phyloP scores from a whole-genome alignment of 2,113 vertebrate genomes.

The rat (Rattus norvegicus) region GRCr8 NC_086037.1:5018501-5019000 shows the following conservation, averaged over 20 bases:
- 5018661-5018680: not conserved
- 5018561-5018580: not conserved
- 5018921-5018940: not conserved
- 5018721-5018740: not conserved
- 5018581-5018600: not conserved
- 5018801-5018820: not conserved
- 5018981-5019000: not conserved
- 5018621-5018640: not conserved
- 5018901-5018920: too few relatives aligned
- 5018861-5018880: not conserved
- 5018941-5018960: not conserved
- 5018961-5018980: not conserved
- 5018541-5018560: not conserved
- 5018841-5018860: not conserved
- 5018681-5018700: not conserved
- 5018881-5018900: not conserved
- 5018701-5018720: not conserved
- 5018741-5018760: not conserved
- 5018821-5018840: not conserved
- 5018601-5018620: not conserved
- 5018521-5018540: not conserved
- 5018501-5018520: not conserved
- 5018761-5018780: not conserved
- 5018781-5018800: not conserved
- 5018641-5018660: not conserved